A percentile compares a stretch with the other conserved stretches of the same genome.
phyloP scores from a whole-genome alignment of 2,888 invertebrate genomes.

The Habroteleia sp. region DNA sequence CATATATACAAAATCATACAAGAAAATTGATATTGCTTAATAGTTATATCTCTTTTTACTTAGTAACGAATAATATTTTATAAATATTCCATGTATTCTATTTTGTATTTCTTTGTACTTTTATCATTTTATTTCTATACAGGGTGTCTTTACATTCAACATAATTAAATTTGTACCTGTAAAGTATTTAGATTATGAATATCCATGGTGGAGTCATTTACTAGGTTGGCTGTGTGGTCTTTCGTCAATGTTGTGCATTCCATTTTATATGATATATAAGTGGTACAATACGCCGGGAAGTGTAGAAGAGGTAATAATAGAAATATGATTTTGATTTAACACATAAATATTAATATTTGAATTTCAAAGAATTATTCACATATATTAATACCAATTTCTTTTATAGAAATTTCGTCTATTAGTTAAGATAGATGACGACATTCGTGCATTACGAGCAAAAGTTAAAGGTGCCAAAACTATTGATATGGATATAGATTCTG shows the following conservation, averaged over 20 bases:
- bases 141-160: slow-evolving; percentile 98
- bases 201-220: slow-evolving; percentile 97
- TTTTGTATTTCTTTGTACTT: no score
- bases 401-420: slow-evolving; percentile 36
- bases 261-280: slow-evolving; percentile 94
- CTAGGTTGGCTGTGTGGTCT: slow-evolving; percentile 98
- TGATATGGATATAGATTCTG: slow-evolving; percentile 9
- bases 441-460: slow-evolving; percentile 23
- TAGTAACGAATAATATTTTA: no score
- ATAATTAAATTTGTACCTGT: slow-evolving; percentile 96
- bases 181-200: slow-evolving; percentile 96
- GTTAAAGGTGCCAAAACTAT: slow-evolving; percentile 6
- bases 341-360: no score
- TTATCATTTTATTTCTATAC: no score
- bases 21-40: no score
- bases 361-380: no score
- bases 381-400: neutral
- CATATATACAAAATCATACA: no score
- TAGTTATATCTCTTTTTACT: no score
- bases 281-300: slow-evolving; percentile 93
- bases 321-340: no score
- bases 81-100: no score
- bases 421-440: slow-evolving; percentile 37
- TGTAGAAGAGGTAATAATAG: slow-evolving; percentile 75
- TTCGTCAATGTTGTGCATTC: slow-evolving; percentile 98